phyloP scores from a whole-genome alignment of 1,140 invertebrate species.

The Monomorium pharaonis region DNA sequence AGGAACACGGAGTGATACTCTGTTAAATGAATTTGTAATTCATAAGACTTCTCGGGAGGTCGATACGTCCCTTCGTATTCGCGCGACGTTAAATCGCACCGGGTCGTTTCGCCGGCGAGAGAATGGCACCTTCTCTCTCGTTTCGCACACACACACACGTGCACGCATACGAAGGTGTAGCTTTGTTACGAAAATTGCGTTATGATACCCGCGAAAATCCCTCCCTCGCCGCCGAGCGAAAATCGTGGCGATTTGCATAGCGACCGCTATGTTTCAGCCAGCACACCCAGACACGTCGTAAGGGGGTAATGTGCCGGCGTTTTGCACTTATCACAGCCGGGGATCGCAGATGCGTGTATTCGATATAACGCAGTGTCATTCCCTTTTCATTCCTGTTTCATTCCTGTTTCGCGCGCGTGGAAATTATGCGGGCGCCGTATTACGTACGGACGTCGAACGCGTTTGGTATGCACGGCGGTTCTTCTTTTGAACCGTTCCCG shows the following conservation, averaged over 20 bases:
- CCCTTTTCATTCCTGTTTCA: constrained; percentile 21
- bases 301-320: constrained; percentile 26
- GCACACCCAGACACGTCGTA: constrained; percentile 49
- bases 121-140: constrained; percentile 19
- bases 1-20: not conserved
- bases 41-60: constrained; percentile 49
- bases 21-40: constrained; percentile 72
- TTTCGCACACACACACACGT: not conserved
- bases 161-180: not conserved
- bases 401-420: not conserved
- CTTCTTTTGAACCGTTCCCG: not conserved
- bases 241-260: constrained; percentile 50
- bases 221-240: constrained; percentile 9
- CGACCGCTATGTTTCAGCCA: constrained; percentile 28
- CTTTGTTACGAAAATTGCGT: constrained; percentile 50
- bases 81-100: constrained; percentile 8
- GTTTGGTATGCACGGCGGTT: not conserved
- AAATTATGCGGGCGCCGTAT: constrained; percentile 31
- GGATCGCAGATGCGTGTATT: constrained; percentile 41
- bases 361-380: constrained; percentile 2
- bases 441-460: constrained; percentile 7
- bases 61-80: constrained; percentile 24
- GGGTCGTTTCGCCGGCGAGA: not conserved
- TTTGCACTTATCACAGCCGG: constrained; percentile 36
- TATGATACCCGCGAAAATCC: constrained; percentile 44